Percentiles rank a stretch among this genome's conserved stretches.
phyloP scores from a whole-genome alignment of 2,888 invertebrate genomes.

The Cataglyphis cursor region DNA sequence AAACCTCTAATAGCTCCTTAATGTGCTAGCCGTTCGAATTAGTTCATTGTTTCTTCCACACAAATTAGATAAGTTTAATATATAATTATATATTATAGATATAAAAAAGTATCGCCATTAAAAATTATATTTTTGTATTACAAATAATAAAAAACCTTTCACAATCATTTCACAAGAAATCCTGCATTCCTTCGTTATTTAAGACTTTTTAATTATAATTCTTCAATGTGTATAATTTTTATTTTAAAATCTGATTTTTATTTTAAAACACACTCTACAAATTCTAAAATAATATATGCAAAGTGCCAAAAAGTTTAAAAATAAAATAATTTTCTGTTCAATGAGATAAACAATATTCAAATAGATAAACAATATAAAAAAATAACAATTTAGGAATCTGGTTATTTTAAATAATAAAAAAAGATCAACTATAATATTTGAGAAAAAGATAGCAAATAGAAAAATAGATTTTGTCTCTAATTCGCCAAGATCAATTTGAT shows the following conservation, averaged over 20 bases:
- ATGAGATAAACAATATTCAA: neutral
- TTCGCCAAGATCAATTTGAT: neutral
- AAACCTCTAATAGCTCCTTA: conserved; percentile 32
- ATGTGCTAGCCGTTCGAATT: conserved; percentile 23
- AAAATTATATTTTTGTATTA: neutral
- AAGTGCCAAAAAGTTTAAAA: neutral
- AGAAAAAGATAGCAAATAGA: neutral
- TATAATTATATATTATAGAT: neutral
- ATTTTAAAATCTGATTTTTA: neutral
- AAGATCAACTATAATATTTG: neutral
- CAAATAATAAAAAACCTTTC: neutral
- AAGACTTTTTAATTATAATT: neutral
- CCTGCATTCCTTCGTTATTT: neutral
- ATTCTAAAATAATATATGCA: neutral
- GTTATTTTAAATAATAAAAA: neutral
- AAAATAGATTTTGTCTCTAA: neutral
- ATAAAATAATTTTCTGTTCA: neutral
- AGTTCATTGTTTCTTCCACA: neutral
- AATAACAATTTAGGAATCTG: neutral
- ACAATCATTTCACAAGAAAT: neutral
- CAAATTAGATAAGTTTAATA: conserved; percentile 14
- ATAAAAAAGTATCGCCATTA: neutral
- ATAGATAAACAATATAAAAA: conserved; percentile 1
- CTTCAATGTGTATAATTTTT: neutral
- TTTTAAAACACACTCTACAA: neutral